Base-by-base conservation (phyloP, 2,888 invertebrate genomes). In the Exephanes ischioxanthus region DNA sequence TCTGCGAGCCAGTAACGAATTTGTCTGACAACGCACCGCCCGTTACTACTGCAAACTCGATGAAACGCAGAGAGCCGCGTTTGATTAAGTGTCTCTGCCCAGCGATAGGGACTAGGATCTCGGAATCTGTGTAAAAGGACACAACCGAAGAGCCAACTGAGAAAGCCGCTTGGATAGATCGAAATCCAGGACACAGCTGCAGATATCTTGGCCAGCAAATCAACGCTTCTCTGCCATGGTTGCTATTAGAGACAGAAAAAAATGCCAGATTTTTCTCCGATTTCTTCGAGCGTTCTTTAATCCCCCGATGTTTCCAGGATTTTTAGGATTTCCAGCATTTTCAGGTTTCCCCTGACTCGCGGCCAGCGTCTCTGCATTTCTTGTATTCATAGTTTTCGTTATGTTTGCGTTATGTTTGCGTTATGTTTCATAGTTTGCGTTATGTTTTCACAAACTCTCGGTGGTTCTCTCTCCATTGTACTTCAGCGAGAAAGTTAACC, bases 1-100 rank as follows among this genome's bases (percentile, higher is more conserved):
- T 37, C 77, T 81, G 68, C 53, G 73, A 84, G 80, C 80, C 77
- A 77, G 77, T 81, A 73, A 73, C 80, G 72, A 81, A 81, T 77
- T 61, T 61, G 80, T 81, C 73, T 33, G 77, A 84, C 77, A 77
- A 68, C 68, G 1, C 30, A 77, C 67, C n/a, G 45, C 11, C 51
- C 51, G 61, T 80, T 77, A 76, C 80, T 63, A 77, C 72, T 68
- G 76, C 30, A 68, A 83, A 53, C 41, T 79, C 67, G 66, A 67
- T 26, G 48, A 16, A 7, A 5, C n/a, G 53, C 7, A 48, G 68
- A 67, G 45, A 84, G 33, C n/a, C 51, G 22, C n/a, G 76, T 68
- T 77, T 73, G 81, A 84, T 84, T 68, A 73, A 84, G 77, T 73
- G 68, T 68, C 51, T 68, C 72, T 45, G 70, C 45, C 33, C 33